Evolutionary conservation across 2,113 vertebrate genomes (phyloP).

Genomic region (Oenanthe melanoleuca): DNA sequence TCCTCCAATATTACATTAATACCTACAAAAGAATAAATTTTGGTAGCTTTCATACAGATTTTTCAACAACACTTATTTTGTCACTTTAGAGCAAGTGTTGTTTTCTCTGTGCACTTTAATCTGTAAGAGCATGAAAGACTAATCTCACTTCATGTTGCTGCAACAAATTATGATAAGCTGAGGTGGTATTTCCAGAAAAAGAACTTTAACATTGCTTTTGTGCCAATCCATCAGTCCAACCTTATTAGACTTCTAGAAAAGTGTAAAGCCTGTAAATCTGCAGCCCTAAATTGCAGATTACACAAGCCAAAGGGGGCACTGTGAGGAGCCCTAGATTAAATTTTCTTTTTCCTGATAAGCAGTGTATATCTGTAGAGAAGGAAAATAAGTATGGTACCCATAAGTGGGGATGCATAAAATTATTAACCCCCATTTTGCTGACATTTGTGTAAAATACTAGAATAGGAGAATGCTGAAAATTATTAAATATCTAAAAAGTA

Average conservation of each 20-base stretch:
- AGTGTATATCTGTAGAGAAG: neutral
- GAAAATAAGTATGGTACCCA: neutral
- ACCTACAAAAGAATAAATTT: neutral
- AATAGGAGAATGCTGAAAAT: neutral
- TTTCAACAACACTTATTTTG: neutral
- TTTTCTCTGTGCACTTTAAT: neutral
- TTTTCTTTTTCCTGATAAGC: neutral
- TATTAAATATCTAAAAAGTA: neutral
- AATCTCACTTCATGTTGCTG: neutral
- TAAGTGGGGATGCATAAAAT: neutral
- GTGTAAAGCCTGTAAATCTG: conserved; percentile 1
- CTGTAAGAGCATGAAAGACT: conserved; percentile 1
- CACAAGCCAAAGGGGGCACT: neutral
- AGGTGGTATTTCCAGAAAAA: neutral
- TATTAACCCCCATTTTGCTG: neutral
- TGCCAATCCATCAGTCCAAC: neutral
- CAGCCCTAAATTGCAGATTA: neutral
- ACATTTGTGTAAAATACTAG: neutral
- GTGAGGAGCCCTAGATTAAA: neutral
- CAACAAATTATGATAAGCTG: neutral
- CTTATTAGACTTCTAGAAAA: neutral
- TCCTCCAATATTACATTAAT: neutral
- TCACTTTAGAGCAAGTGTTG: neutral
- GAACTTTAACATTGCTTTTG: neutral
- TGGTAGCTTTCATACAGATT: neutral